phyloP scores from a whole-genome alignment of 2,888 invertebrate species.

The Monopis laevigella region DNA sequence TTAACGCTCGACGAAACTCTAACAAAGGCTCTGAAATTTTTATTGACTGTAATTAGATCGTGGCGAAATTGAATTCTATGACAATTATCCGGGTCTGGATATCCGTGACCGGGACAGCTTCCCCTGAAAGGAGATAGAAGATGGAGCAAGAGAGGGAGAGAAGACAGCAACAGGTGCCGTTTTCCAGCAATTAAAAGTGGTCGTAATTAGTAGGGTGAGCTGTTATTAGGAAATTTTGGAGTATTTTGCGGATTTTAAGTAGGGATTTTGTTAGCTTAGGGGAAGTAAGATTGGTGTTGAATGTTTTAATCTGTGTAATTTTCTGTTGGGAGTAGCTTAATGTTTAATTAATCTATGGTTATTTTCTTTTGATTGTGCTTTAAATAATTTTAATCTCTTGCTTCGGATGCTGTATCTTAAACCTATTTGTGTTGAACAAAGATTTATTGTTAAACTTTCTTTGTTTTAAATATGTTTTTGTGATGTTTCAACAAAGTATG shows the following conservation, averaged over 20 bases:
- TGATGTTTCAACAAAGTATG: no score
- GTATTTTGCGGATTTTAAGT: constrained; percentile 48
- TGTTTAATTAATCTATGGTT: no score
- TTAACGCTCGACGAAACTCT: constrained; percentile 36
- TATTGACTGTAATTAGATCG: constrained; percentile 55
- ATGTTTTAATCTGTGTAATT: no score
- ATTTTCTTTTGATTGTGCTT: no score
- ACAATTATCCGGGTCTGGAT: constrained; percentile 42
- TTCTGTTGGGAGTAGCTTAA: no score
- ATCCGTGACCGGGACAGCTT: constrained; percentile 63
- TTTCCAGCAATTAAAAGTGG: constrained; percentile 61
- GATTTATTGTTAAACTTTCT: no score
- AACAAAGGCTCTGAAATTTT: constrained; percentile 60
- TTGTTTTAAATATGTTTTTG: no score
- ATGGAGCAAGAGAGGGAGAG: constrained; percentile 25
- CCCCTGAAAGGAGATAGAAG: constrained; percentile 31
- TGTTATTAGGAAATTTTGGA: constrained; percentile 56
- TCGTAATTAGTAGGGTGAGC: constrained; percentile 63
- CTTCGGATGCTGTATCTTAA: no score
- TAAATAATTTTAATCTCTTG: no score
- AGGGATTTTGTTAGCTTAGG: constrained; percentile 3
- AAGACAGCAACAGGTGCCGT: constrained; percentile 56
- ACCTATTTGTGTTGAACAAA: no score
- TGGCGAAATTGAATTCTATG: constrained; percentile 57
- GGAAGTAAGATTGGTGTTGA: no score